Evolutionary conservation across 2,797 vertebrate species (phyloP).

Genomic region (Periophthalmus magnuspinnatus): DNA sequence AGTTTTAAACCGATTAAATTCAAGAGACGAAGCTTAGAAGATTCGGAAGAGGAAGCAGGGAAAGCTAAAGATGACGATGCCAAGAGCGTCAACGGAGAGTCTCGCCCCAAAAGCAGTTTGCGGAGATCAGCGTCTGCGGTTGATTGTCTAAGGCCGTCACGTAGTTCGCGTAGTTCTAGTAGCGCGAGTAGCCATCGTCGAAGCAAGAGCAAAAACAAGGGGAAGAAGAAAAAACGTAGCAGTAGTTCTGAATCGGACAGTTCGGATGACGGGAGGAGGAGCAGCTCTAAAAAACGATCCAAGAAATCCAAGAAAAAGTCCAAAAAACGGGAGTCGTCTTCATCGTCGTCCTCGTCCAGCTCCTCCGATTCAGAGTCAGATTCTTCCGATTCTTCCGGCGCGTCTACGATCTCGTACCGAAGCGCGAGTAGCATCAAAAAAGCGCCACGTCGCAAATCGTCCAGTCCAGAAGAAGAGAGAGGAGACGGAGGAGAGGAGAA

Average conservation of each 20-base stretch:
- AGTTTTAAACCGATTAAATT: slow-evolving; percentile 88
- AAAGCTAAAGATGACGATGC: slow-evolving; percentile 49
- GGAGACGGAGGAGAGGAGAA: slow-evolving; percentile 34
- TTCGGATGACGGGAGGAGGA: slow-evolving; percentile 65
- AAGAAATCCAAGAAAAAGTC: slow-evolving; percentile 87
- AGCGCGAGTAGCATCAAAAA: slow-evolving; percentile 90
- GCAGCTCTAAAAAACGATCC: slow-evolving; percentile 81
- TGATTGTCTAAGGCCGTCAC: slow-evolving; percentile 76
- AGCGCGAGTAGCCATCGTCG: slow-evolving; percentile 55
- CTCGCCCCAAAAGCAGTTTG: slow-evolving; percentile 62
- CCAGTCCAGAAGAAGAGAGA: slow-evolving; percentile 51
- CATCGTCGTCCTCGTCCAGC: slow-evolving; percentile 68
- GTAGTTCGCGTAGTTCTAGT: slow-evolving; percentile 67
- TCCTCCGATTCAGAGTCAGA: slow-evolving; percentile 75
- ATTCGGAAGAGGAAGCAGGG: slow-evolving; percentile 78
- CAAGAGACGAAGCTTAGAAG: slow-evolving; percentile 83
- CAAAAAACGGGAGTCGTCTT: slow-evolving; percentile 73
- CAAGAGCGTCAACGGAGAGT: slow-evolving; percentile 62
- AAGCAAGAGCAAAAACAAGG: slow-evolving; percentile 69
- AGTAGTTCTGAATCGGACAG: slow-evolving; percentile 74
- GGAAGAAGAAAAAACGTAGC: slow-evolving; percentile 75
- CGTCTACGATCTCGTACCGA: slow-evolving; percentile 87
- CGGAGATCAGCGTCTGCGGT: slow-evolving; percentile 85
- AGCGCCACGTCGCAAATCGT: slow-evolving; percentile 69
- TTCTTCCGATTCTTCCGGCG: slow-evolving; percentile 81